Conservation (phyloP, 2,888 invertebrate genomes). For the Piscicola geometra region DNA sequence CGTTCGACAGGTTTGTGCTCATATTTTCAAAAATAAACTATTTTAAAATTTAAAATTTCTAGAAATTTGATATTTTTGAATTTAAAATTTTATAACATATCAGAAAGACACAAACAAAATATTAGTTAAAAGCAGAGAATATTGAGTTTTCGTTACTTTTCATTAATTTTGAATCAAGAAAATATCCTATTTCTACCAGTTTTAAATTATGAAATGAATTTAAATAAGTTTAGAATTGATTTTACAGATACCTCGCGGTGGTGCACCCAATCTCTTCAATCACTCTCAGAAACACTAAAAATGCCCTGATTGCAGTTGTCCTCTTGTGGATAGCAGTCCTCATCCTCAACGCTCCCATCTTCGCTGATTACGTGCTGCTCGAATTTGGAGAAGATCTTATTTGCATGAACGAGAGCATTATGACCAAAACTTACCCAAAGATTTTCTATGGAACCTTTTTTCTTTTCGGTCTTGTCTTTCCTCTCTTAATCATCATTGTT, state of each 20-base stretch:
- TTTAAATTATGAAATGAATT: too few relatives aligned
- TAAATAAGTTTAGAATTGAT: too few relatives aligned
- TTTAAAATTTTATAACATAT: too few relatives aligned
- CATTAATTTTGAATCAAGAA: too few relatives aligned
- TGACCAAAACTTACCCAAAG: slow-evolving; percentile 31
- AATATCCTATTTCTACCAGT: too few relatives aligned
- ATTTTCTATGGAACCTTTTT: slow-evolving; percentile 61
- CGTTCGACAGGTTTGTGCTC: slow-evolving; percentile 64
- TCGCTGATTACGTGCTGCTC: slow-evolving; percentile 24
- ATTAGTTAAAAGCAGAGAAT: too few relatives aligned
- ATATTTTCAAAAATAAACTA: too few relatives aligned
- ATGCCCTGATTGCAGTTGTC: slow-evolving; percentile 32
- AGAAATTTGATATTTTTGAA: too few relatives aligned
- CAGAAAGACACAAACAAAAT: too few relatives aligned
- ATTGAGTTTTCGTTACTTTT: too few relatives aligned
- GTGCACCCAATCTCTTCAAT: slow-evolving; percentile 85
- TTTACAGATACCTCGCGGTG: slow-evolving; percentile 71
- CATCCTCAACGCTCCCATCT: slow-evolving; percentile 23
- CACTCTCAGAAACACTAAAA: slow-evolving; percentile 47
- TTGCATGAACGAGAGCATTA: slow-evolving; percentile 23
- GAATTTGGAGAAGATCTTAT: slow-evolving; percentile 13
- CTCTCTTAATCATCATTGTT: slow-evolving; percentile 76
- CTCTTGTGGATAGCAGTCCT: slow-evolving; percentile 34
- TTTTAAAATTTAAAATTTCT: too few relatives aligned
- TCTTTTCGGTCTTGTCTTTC: slow-evolving; percentile 79